A percentile compares a stretch with the other conserved stretches of the same genome.
phyloP scores from a whole-genome alignment of 2,888 invertebrate species.

The Invenusta paracnida region DNA sequence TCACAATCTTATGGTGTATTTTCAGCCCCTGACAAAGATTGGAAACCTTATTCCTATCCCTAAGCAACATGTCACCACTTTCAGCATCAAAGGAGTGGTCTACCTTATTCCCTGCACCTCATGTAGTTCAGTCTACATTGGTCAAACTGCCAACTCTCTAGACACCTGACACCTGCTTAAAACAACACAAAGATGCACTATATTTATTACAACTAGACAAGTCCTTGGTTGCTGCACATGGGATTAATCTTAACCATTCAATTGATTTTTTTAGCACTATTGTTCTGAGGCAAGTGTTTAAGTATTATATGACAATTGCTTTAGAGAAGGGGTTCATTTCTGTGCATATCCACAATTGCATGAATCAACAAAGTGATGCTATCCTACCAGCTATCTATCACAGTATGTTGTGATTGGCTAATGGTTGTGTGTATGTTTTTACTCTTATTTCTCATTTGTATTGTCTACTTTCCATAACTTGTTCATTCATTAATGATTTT shows the following conservation, averaged over 20 bases:
- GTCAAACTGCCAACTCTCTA: no score
- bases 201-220: no score
- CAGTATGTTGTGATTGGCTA: neutral
- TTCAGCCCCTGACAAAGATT: no score
- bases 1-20: no score
- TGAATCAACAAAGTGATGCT: neutral
- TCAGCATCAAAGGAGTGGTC: neutral
- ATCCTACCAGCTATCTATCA: no score
- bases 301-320: neutral
- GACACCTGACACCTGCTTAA: no score
- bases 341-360: neutral
- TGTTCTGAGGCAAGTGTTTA: neutral
- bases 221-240: no score
- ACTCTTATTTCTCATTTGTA: neutral
- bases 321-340: neutral
- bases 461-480: neutral
- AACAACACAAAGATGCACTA: no score
- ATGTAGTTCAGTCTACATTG: no score
- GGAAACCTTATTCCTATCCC: no score
- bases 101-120: neutral
- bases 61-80: neutral
- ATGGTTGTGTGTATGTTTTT: neutral
- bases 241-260: neutral
- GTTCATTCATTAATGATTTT: neutral
- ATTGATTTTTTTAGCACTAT: neutral